Conservation (phyloP, 2,113 vertebrate species). For the Barnardius zonarius region DNA sequence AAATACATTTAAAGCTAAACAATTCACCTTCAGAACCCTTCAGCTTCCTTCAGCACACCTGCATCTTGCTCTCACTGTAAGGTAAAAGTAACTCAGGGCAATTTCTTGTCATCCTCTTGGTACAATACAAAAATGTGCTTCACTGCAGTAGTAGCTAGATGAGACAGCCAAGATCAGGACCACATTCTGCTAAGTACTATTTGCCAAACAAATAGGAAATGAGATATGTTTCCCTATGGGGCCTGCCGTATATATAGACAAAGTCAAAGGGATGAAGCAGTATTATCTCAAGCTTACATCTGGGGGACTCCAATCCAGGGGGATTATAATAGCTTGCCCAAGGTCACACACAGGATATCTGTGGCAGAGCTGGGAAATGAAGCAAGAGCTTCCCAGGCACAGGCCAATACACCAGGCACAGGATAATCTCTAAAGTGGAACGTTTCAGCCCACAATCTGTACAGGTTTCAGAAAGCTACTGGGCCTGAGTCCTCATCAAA, state of each 20-base stretch:
- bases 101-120: background rate
- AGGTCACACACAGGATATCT: conserved; percentile 25
- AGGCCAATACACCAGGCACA: background rate
- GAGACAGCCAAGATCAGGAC: background rate
- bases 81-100: background rate
- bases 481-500: background rate
- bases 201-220: background rate
- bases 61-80: background rate
- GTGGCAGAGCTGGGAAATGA: background rate
- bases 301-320: background rate
- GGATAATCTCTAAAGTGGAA: background rate
- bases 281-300: conserved; percentile 31
- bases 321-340: background rate
- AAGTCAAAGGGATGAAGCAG: conserved; percentile 45
- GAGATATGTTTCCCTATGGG: background rate
- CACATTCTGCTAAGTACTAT: background rate
- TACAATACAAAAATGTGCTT: background rate
- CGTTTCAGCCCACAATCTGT: background rate
- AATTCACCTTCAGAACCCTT: background rate
- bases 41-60: background rate
- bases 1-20: background rate
- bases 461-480: background rate
- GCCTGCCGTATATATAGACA: background rate
- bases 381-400: background rate
- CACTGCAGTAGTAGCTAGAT: background rate